Base-by-base conservation (phyloP, 2,797 vertebrate species). In the Pygocentrus nattereri region DNA sequence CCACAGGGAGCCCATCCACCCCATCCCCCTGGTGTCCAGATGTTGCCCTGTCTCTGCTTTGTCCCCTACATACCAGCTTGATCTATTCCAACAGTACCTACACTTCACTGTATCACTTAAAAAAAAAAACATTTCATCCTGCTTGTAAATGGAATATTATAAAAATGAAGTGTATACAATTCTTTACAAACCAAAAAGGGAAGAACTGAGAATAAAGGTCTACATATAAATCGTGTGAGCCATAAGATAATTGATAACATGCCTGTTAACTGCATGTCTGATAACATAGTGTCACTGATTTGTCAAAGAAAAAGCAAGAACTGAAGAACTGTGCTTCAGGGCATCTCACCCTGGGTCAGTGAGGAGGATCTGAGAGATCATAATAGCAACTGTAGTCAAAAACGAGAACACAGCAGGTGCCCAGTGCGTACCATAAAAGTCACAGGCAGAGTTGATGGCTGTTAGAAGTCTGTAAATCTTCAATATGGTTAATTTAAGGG, bases 381-480 rank as follows among this genome's bases (percentile, higher is more conserved):
- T 65, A 73, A 82, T 61, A 74, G 69, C 50, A 49, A 59, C 31
- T 62, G 72, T 88, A 91, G 89, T 91, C 90, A 91, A 87, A 90
- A 91, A 87, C 5, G 88, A 87, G 87, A 89, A 87, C 88, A 84
- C 89, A 85, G 81, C 90, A 90, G 91, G 87, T 88, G 89, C 86
- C 85, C 80, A 85, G 91, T 90, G 89, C 80, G 84, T 84, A 90
- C 91, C 90, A 93, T 93, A 94, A 94, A 94, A 90, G 88, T 91
- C 87, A 88, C 80, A 92, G 89, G 92, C 90, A 87, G 88, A 82
- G 87, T 91, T 86, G 85, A 90, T 91, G 87, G 76, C 83, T 80
- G 68, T 75, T 81, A 62, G 75, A 84, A 34, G 78, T 76, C 86
- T 87, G 88, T 94, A 94, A 94, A 93, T 95, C 91, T 85, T 87